These are phyloP conservation scores for Lates japonicus DNA, from an alignment of 2,797 vertebrate genomes.

Conservation along the genomic window DNA sequence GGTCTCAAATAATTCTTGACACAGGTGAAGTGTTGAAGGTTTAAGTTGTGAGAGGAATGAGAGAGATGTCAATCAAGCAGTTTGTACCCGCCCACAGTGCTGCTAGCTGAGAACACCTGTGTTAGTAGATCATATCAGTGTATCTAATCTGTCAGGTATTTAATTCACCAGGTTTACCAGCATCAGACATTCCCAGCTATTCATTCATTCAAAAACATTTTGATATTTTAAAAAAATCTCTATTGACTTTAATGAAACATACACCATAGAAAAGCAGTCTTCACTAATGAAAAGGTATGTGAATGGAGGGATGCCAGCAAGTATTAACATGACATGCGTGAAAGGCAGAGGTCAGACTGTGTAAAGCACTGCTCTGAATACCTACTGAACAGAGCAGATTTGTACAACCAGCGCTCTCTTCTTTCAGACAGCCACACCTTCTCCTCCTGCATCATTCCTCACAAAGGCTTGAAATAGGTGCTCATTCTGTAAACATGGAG, in stretches of 20 bases:
- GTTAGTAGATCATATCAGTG: no score
- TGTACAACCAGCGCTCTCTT: neutral
- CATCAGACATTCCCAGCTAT: no score
- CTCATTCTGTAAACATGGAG: conserved; percentile 9
- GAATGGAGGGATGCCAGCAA: neutral
- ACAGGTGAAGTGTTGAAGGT: no score
- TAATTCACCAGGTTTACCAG: no score
- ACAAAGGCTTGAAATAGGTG: neutral
- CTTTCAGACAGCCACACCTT: no score
- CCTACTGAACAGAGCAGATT: neutral
- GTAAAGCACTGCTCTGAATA: neutral
- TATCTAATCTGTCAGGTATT: no score
- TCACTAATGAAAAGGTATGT: neutral
- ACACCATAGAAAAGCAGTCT: neutral
- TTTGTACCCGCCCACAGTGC: no score
- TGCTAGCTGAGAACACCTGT: no score
- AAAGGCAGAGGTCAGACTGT: neutral
- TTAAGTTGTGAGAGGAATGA: no score
- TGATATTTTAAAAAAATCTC: neutral
- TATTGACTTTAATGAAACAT: neutral
- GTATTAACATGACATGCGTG: neutral
- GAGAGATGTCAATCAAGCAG: no score
- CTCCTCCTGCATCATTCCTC: neutral
- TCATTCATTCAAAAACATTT: no score
- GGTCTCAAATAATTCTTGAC: no score